phyloP scores from a whole-genome alignment of 2,888 invertebrate genomes.

The Invenusta paracnida region DNA sequence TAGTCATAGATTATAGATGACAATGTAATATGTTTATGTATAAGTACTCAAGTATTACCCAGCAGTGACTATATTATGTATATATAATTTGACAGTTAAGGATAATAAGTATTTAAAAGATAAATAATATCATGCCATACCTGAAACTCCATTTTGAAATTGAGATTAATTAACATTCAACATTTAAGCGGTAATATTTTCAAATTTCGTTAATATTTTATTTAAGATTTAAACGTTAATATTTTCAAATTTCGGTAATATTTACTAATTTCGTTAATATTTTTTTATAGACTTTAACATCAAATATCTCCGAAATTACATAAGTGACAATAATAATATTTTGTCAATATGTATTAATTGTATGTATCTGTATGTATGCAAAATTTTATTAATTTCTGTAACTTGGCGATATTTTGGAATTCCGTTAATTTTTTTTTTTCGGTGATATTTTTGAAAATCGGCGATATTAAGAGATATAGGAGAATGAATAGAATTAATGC shows the following conservation, averaged over 20 bases:
- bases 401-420: constrained; percentile 20
- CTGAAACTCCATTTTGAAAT: background rate
- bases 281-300: background rate
- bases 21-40: too few relatives aligned
- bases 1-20: too few relatives aligned
- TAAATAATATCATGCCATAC: background rate
- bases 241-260: constrained; percentile 3
- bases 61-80: background rate
- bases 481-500: too few relatives aligned
- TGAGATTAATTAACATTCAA: too few relatives aligned
- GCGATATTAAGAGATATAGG: background rate
- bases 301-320: constrained; percentile 19
- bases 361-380: background rate
- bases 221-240: background rate
- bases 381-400: constrained; percentile 21
- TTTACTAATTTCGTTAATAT: constrained; percentile 16
- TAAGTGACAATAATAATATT: constrained; percentile 29
- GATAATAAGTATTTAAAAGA: background rate
- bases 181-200: background rate
- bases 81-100: background rate
- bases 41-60: background rate
- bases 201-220: background rate
- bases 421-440: constrained; percentile 8
- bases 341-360: background rate
- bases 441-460: constrained; percentile 2